Conservation (phyloP, 2,113 vertebrate species). For the human region DNA sequence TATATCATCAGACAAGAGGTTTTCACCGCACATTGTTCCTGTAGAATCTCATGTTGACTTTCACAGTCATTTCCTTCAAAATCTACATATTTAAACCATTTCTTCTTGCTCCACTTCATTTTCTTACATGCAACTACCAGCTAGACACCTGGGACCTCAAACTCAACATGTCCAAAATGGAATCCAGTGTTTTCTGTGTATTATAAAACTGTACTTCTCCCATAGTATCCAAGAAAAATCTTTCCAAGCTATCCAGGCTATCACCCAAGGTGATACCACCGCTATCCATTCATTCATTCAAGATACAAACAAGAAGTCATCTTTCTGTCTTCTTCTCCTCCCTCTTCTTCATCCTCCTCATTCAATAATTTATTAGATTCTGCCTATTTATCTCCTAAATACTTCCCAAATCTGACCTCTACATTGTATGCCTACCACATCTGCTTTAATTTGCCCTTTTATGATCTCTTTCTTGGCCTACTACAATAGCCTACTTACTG, state of each 20-base stretch:
- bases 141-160: background rate
- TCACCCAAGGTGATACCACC: background rate
- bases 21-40: background rate
- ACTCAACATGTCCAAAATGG: background rate
- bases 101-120: background rate
- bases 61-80: background rate
- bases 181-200: background rate
- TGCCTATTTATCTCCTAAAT: background rate
- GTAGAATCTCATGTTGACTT: background rate
- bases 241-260: background rate
- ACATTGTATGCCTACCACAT: background rate
- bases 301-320: background rate
- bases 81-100: background rate
- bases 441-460: background rate
- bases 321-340: background rate
- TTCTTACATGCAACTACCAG: background rate
- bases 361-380: background rate
- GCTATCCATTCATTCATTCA: background rate
- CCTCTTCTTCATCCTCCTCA: background rate
- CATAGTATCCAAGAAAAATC: background rate
- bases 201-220: background rate
- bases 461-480: background rate
- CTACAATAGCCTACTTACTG: background rate
- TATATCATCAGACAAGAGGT: background rate
- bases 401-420: background rate